Base-by-base conservation (phyloP, 2,888 invertebrate species). In the Agrypnus murinus region DNA sequence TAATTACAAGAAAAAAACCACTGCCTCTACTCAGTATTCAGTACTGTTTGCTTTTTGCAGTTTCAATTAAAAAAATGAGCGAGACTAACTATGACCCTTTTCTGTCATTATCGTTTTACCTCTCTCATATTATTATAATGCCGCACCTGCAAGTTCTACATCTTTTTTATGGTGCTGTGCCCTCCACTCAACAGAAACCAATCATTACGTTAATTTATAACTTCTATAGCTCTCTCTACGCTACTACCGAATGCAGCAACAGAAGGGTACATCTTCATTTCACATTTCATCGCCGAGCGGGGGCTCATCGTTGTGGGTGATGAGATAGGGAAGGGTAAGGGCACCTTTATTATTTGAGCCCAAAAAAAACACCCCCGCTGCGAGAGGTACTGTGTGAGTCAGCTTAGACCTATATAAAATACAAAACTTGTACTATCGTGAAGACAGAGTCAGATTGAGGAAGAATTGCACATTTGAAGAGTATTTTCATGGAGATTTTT, bases 311-410 rank as follows among this genome's bases (percentile, higher is more conserved):
- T n/a, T n/a, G n/a, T 58, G 50, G 46, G 62, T 50, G 65, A 69
- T n/a, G 45, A 57, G 60, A 68, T 65, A 58, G 19, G n/a, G 57
- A 58, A 66, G 72, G 72, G 67, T 67, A 72, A 59, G 64, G 60
- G 69, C 63, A 62, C 70, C 58, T 68, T 65, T 68, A 72, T 69
- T 70, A 72, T 69, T 71, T 53, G 59, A 69, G 58, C 25, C 69
- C 64, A 64, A 65, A 74, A 74, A 73, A 75, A 69, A 53, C 70
- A 72, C 74, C 74, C 74, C 72, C 70, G 67, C 72, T 73, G 68
- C 60, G 73, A 75, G 72, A 71, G 69, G 70, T 65, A 66, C 66
- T 45, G 65, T 45, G 65, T 75, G 74, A 75, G 68, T 76, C 77
- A 77, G 74, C 74, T 70, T 63, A 65, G 65, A 53, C 67, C 71